Evolutionary conservation across 2,113 vertebrate genomes (phyloP).

Genomic region (Brienomyrus longianalis): DNA sequence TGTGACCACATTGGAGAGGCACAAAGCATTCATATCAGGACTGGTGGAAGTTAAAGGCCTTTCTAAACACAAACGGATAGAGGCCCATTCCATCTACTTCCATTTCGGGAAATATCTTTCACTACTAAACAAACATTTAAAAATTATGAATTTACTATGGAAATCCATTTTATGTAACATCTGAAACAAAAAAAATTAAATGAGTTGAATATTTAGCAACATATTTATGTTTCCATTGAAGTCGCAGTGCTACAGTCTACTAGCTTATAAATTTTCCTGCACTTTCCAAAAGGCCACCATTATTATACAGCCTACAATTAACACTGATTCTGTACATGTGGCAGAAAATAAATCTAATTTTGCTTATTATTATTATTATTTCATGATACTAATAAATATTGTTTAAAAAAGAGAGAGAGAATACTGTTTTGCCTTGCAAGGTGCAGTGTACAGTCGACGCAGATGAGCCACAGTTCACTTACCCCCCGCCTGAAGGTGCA

Average conservation of each 20-base stretch:
- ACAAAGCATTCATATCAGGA: not conserved
- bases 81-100: not conserved
- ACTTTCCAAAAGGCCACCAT: not conserved
- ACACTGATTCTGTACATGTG: too few species aligned
- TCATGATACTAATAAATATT: too few species aligned
- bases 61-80: not conserved
- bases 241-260: not conserved
- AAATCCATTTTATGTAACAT: not conserved
- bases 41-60: not conserved
- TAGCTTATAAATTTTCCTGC: not conserved
- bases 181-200: not conserved
- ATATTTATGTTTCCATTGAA: not conserved
- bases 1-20: not conserved
- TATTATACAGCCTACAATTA: too few species aligned
- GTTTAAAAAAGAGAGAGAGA: too few species aligned
- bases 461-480: not conserved
- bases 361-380: too few species aligned
- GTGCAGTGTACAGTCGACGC: not conserved
- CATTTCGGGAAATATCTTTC: not conserved
- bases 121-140: not conserved
- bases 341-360: too few species aligned
- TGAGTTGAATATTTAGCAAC: not conserved
- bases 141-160: not conserved
- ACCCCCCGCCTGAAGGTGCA: slow-evolving; percentile 29
- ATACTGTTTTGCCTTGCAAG: not conserved